These are phyloP conservation scores for Drosophila virilis DNA, from an alignment of 1,140 invertebrate species.

Conservation along the genomic window DNA sequence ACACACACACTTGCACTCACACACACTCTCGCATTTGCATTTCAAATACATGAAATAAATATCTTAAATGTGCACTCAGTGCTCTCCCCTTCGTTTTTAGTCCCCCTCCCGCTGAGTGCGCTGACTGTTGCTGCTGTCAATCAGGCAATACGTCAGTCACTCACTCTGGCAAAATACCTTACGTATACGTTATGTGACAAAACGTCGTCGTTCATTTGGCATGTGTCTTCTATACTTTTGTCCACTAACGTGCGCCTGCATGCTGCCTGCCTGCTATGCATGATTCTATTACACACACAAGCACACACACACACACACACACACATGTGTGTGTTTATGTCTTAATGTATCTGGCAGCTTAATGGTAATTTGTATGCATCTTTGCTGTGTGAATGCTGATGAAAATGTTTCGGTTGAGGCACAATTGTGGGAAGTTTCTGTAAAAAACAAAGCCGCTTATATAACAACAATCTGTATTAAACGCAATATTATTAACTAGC, in stretches of 20 bases:
- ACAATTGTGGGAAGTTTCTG: constrained; percentile 49
- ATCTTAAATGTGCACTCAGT: constrained; percentile 70
- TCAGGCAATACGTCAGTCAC: constrained; percentile 76
- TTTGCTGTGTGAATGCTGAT: constrained; percentile 59
- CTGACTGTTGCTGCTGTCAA: constrained; percentile 67
- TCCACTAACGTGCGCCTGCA: constrained; percentile 24
- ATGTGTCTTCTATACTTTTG: constrained; percentile 45
- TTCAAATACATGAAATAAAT: constrained; percentile 75
- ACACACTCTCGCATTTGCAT: constrained; percentile 64
- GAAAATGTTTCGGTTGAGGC: constrained; percentile 39
- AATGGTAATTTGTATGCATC: constrained; percentile 77
- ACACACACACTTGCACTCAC: constrained; percentile 4
- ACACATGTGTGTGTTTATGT: constrained; percentile 42
- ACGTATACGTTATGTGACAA: constrained; percentile 79
- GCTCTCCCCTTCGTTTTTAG: constrained; percentile 6
- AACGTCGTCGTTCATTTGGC: constrained; percentile 51
- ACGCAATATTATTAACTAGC: background rate
- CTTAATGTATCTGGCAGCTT: constrained; percentile 58
- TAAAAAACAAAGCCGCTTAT: constrained; percentile 16
- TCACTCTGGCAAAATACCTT: constrained; percentile 58
- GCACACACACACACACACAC: constrained; percentile 37
- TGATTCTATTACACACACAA: constrained; percentile 53
- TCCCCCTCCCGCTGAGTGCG: background rate
- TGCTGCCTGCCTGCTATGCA: constrained; percentile 37
- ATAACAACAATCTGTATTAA: background rate